Percentiles rank a stretch among this genome's conserved stretches.
Evolutionary conservation across 2,113 vertebrate genomes (phyloP).

Genomic region (Podarcis cretensis): DNA sequence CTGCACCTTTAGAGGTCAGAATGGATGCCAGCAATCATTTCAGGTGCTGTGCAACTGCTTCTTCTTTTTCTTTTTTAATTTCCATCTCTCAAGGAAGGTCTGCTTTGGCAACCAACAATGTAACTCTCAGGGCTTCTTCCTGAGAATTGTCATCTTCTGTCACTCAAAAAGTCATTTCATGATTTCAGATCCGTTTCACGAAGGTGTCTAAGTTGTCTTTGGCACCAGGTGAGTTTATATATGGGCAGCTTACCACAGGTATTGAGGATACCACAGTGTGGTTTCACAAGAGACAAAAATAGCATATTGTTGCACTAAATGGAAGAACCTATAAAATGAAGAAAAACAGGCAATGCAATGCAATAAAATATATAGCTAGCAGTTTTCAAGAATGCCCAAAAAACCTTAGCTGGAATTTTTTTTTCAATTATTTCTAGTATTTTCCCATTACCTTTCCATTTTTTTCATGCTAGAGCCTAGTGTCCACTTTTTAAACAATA

Average conservation of each 20-base stretch:
- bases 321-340: conserved; percentile 24
- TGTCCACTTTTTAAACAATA: conserved; percentile 17
- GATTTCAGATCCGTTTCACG: conserved; percentile 74
- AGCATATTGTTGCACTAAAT: conserved; percentile 9
- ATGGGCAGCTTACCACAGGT: conserved; percentile 53
- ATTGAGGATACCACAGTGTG: conserved; percentile 12
- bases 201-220: conserved; percentile 68
- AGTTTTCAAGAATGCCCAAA: conserved; percentile 16
- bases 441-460: background rate
- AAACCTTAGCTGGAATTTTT: background rate
- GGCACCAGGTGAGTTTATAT: conserved; percentile 62
- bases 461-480: background rate
- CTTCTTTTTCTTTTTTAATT: background rate
- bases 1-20: background rate
- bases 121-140: conserved; percentile 68
- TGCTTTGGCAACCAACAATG: conserved; percentile 76
- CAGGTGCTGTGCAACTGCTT: too few species aligned
- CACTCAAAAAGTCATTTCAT: conserved; percentile 64
- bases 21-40: background rate
- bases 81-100: conserved; percentile 66
- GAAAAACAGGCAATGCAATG: background rate
- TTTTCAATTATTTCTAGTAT: background rate
- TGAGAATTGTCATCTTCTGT: conserved; percentile 72
- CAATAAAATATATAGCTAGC: background rate
- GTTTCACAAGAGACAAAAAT: conserved; percentile 51